Evolutionary conservation across 2,888 invertebrate genomes (phyloP).

Genomic region (Nemoura dubitans): DNA sequence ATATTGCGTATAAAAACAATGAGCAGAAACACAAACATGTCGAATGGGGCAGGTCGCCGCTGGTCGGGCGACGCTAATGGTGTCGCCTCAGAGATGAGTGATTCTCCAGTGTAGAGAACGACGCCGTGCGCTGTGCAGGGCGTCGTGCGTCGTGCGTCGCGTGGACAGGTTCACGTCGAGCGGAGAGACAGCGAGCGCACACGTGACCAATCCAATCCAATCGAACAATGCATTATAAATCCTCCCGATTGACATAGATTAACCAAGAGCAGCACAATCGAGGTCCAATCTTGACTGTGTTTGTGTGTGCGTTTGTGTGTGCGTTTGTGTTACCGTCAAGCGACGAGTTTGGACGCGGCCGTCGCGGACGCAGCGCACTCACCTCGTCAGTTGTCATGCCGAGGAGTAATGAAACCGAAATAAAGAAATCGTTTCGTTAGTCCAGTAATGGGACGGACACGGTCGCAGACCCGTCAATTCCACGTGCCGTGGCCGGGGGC

Average conservation of each 20-base stretch:
- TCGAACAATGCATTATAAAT: not conserved
- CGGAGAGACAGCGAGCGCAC: not conserved
- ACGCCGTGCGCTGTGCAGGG: not conserved
- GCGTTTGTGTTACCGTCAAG: not conserved
- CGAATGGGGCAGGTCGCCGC: not conserved
- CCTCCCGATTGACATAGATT: conserved; percentile 26
- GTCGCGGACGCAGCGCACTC: not conserved
- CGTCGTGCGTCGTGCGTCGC: not conserved
- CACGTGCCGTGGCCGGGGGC: not conserved
- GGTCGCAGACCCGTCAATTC: conserved; percentile 19
- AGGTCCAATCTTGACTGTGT: not conserved
- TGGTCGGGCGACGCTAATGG: not conserved
- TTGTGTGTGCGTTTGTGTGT: too few species aligned
- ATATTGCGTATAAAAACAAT: conserved; percentile 22
- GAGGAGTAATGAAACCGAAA: conserved; percentile 18
- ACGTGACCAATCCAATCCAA: not conserved
- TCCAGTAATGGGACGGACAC: conserved; percentile 20
- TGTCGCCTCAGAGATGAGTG: not conserved
- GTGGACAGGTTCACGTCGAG: not conserved
- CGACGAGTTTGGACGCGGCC: not conserved
- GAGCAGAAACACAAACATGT: conserved; percentile 17
- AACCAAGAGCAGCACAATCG: conserved; percentile 22
- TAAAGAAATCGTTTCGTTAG: conserved; percentile 24
- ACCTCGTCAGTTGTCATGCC: not conserved
- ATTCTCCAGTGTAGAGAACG: not conserved